Evolutionary conservation across 1,140 invertebrate species (phyloP), one percentile per base, ranked within the genome.

Genomic region (Zaprionus africanus): DNA sequence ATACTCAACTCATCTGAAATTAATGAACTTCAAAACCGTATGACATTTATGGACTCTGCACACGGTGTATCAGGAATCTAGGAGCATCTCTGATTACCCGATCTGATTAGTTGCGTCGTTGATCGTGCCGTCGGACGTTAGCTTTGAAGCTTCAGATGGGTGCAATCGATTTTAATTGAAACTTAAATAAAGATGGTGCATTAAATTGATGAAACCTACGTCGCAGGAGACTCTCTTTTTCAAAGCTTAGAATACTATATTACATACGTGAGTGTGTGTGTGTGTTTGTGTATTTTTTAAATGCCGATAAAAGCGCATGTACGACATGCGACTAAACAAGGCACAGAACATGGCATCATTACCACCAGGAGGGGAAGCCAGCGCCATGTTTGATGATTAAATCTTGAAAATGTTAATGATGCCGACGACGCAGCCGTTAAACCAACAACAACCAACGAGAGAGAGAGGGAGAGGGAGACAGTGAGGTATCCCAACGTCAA

Each of bases 301-400:
- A 86, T 78, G 73, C 69, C 78, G 80, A 91, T 91, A 91, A 91
- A 91, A 91, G 90, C 82, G 82, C 90, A 90, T 91, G 90, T 91
- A 77, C 58, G 79, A 91, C 88, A 90, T 83, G 83, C 84, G 80
- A 85, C 81, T 68, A 88, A 88, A 88, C 83, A 87, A 85, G 86
- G 76, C 84, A 53, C 81, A 74, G 78, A 90, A 90, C 85, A 90
- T 90, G 86, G 78, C 81, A 85, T 85, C 86, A 85, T 90, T 90
- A 90, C 85, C 85, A 84, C 85, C 85, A 73, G 60, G 81, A 64
- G 74, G 53, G 71, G 59, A 51, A 51, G 54, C 57, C 64, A 77
- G 85, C 85, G 85, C 85, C 85, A 91, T 91, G 82, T 90, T 90
- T 90, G 88, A 90, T 90, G 86, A 90, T 90, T 91, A 91, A 90